Evolutionary conservation across 2,888 invertebrate species (phyloP).

Genomic region (Ochlodes sylvanus): DNA sequence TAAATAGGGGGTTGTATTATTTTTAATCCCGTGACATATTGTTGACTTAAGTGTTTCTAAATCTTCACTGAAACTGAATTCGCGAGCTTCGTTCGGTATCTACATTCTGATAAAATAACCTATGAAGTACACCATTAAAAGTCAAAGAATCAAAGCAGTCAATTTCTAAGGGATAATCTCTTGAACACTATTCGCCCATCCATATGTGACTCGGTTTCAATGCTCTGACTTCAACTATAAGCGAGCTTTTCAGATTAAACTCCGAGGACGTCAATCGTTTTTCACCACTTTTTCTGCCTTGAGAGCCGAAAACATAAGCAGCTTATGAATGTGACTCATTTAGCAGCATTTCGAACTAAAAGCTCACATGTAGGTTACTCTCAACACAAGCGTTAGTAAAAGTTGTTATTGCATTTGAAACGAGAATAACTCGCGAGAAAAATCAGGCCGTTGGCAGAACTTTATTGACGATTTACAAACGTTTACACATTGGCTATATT

Average conservation of each 20-base stretch:
- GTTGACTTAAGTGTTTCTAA: too few relatives aligned
- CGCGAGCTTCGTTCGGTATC: too few relatives aligned
- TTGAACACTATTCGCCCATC: not conserved
- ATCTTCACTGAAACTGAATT: too few relatives aligned
- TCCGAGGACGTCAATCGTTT: slow-evolving; percentile 3
- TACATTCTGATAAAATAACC: too few relatives aligned
- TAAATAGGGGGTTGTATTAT: too few relatives aligned
- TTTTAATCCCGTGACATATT: too few relatives aligned
- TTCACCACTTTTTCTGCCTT: slow-evolving; percentile 10
- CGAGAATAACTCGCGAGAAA: slow-evolving; percentile 46
- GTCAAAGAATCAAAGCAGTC: too few relatives aligned
- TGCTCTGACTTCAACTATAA: not conserved
- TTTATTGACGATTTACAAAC: slow-evolving; percentile 45
- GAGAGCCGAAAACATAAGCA: slow-evolving; percentile 16
- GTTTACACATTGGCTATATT: not conserved
- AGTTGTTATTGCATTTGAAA: slow-evolving; percentile 47
- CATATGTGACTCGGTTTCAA: not conserved
- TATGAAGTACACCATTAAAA: too few relatives aligned
- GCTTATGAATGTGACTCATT: slow-evolving; percentile 17
- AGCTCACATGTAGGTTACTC: slow-evolving; percentile 18
- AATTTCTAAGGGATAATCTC: slow-evolving; percentile 3
- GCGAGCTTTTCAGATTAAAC: slow-evolving; percentile 11
- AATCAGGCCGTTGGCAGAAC: slow-evolving; percentile 50
- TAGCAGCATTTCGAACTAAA: slow-evolving; percentile 13
- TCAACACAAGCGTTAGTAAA: slow-evolving; percentile 4